Conservation (phyloP, 2,888 invertebrate species). For the Pinctada fucata region DNA sequence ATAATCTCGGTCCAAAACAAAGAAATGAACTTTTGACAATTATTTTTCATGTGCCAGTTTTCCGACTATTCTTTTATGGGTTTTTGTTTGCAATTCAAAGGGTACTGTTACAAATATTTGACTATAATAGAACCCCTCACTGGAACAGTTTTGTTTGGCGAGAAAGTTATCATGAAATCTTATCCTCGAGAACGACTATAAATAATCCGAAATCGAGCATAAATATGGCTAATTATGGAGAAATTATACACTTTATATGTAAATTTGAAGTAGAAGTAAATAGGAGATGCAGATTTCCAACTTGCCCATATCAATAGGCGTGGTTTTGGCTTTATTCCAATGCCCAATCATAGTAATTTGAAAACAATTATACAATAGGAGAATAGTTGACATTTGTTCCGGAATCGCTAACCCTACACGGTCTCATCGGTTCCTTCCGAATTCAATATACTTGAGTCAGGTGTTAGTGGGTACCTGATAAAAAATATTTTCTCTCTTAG, state of each 20-base stretch:
- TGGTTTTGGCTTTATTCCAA: no score
- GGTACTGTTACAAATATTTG: neutral
- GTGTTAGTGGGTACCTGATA: no score
- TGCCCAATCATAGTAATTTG: no score
- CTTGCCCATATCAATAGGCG: no score
- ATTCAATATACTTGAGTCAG: no score
- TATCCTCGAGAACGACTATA: slow-evolving; percentile 35
- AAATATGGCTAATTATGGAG: slow-evolving; percentile 25
- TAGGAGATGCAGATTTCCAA: no score
- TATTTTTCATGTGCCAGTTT: neutral
- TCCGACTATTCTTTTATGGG: neutral
- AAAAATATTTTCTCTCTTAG: no score
- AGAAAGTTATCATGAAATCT: slow-evolving; percentile 16
- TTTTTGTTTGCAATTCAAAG: neutral
- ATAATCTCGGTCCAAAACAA: neutral
- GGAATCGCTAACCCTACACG: no score
- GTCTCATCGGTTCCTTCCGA: no score
- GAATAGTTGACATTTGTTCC: no score
- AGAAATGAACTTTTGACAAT: neutral
- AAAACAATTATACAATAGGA: no score
- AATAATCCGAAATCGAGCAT: slow-evolving; percentile 38
- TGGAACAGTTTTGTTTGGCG: neutral
- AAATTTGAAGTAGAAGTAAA: neutral
- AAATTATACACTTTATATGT: slow-evolving; percentile 3
- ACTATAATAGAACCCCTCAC: neutral